Base-by-base conservation (phyloP, 2,797 vertebrate genomes). In the Myoxocephalus aenaeus region DNA sequence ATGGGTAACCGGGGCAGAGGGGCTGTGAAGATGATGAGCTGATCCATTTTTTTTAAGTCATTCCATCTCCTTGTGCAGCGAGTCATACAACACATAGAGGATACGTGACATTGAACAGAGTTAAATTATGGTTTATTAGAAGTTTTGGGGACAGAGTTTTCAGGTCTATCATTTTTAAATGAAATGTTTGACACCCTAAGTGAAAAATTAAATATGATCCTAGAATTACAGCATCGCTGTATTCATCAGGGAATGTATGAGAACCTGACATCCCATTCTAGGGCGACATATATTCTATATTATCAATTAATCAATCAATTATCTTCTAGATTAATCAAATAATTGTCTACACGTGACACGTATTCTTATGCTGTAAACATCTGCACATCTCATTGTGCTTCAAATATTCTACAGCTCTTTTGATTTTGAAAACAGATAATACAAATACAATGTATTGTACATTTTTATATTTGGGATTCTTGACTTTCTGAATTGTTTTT, bases 1-100 rank as follows among this genome's bases (percentile, higher is more conserved):
- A 90, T 91, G 86, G 84, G 82, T 62, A 89, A 86, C 53, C 17
- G 7, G 58, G 80, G 75, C 81, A 79, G 65, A 84, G 65, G 81
- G 74, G 74, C 78, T 48, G 73, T 74, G 77, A 82, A 80, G 84
- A 73, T 78, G 70, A 70, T 73, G 82, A 73, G 53, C 66, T 65
- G 57, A 82, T 79, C 66, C 73, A 69, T 32, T 77, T 84, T 82
- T 80, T 73, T 70, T 67, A 82, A 1, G 62, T 4, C 5, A 29
- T 56, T 61, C 51, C 29, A 54, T 75, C 66, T 54, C 58, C 34
- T 38, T 40, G 59, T 67, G 73, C 68, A 62, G 51, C 54, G 65
- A 79, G 14, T 86, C 76, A 65, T 64, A 57, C 48, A 62, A 79
- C 36, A 64, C 5, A 65, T 13, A 57, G 34, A 18, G 51, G 66